Evolutionary conservation across 2,797 vertebrate species (phyloP).

Genomic region (Adrianichthys oophorus): DNA sequence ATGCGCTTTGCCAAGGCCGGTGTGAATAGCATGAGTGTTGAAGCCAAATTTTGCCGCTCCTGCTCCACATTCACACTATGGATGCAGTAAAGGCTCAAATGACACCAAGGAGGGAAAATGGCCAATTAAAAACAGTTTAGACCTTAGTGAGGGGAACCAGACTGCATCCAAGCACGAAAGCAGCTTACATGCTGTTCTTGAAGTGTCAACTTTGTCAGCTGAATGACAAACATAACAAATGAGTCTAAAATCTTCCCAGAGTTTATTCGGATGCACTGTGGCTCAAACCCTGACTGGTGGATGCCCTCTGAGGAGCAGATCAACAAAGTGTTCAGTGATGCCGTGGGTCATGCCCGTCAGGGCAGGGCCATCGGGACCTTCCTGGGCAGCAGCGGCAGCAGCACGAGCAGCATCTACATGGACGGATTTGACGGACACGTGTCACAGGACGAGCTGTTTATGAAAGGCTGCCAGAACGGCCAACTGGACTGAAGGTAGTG

Average conservation of each 20-base stretch:
- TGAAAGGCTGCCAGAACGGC: conserved; percentile 87
- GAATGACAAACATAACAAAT: neutral
- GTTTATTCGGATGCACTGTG: conserved; percentile 99
- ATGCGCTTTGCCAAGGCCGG: no score
- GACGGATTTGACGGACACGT: conserved; percentile 89
- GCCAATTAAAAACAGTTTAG: no score
- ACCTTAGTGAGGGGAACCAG: no score
- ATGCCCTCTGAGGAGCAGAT: conserved; percentile 99
- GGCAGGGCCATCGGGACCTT: conserved; percentile 95
- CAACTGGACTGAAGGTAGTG: conserved; percentile 82
- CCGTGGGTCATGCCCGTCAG: conserved; percentile 95
- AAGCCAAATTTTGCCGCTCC: no score
- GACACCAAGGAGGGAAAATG: no score
- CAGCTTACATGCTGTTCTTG: neutral
- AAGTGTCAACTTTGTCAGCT: neutral
- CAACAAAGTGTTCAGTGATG: conserved; percentile 98
- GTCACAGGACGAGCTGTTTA: conserved; percentile 91
- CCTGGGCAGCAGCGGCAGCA: conserved; percentile 72
- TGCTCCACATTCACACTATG: no score
- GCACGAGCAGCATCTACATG: conserved; percentile 87
- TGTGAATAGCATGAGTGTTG: no score
- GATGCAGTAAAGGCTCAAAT: no score
- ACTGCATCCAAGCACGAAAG: no score
- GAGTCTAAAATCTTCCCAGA: conserved; percentile 72
- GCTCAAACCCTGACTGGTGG: conserved; percentile 99